These are phyloP conservation scores for Pollenia angustigena DNA, from an alignment of 2,888 invertebrate genomes.

Conservation along the genomic window DNA sequence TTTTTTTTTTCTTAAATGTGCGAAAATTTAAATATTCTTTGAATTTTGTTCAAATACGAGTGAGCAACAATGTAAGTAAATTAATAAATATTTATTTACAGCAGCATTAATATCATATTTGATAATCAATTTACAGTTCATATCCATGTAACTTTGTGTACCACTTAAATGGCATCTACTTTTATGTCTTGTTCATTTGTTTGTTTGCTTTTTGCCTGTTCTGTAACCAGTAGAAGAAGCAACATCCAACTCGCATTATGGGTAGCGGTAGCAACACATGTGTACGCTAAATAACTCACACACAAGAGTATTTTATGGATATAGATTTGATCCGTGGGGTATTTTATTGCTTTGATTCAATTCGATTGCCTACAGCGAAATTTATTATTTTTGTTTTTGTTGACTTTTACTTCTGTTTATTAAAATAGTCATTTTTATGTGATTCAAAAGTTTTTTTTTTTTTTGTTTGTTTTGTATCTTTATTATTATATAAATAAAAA, in stretches of 20 bases:
- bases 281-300: neutral
- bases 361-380: conserved; percentile 59
- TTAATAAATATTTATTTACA: conserved; percentile 38
- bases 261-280: neutral
- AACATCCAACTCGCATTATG: conserved; percentile 11
- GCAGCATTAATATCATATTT: conserved; percentile 25
- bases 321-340: conserved; percentile 61
- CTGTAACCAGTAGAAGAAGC: conserved; percentile 26
- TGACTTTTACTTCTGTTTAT: neutral
- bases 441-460: neutral
- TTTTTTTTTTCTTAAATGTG: too few species aligned
- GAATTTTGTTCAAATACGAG: too few species aligned
- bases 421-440: conserved; percentile 1
- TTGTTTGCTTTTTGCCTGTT: neutral
- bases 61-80: conserved; percentile 1
- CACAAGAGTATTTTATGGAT: conserved; percentile 6
- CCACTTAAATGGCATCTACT: conserved; percentile 55
- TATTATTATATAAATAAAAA: too few species aligned
- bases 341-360: conserved; percentile 59
- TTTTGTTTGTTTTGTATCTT: neutral
- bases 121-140: conserved; percentile 57
- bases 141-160: neutral
- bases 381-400: conserved; percentile 15
- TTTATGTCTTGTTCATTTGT: conserved; percentile 52
- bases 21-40: too few species aligned